phyloP scores from a whole-genome alignment of 2,113 vertebrate genomes.

The Odontophorus gujanensis region DNA sequence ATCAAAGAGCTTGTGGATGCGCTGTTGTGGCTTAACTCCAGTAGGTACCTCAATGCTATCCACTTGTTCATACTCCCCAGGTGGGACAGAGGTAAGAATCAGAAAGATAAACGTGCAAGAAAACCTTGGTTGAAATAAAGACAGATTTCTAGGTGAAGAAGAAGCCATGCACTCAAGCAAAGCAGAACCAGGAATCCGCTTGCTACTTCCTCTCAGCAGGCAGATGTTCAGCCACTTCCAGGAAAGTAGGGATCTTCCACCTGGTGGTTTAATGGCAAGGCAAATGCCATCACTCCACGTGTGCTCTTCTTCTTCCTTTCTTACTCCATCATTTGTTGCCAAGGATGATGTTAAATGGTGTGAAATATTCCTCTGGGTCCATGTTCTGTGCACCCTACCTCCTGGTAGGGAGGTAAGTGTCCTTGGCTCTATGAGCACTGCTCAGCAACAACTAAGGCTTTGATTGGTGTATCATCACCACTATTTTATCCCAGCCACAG shows the following conservation, averaged over 20 bases:
- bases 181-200: not conserved
- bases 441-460: not conserved
- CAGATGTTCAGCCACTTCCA: not conserved
- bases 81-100: not conserved
- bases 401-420: not conserved
- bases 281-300: not conserved
- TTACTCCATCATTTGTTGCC: not conserved
- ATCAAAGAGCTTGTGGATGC: not conserved
- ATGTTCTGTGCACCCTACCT: not conserved
- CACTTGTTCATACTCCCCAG: not conserved
- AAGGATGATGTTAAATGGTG: not conserved
- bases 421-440: not conserved
- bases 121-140: not conserved
- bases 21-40: not conserved
- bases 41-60: not conserved
- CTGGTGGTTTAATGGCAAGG: not conserved
- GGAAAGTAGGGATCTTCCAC: not conserved
- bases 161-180: not conserved
- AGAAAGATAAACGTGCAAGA: not conserved
- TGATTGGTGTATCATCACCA: not conserved
- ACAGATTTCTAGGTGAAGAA: not conserved
- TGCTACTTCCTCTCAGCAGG: not conserved
- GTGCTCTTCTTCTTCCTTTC: not conserved
- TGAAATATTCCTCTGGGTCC: not conserved
- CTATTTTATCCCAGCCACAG: not conserved